phyloP scores from a whole-genome alignment of 2,797 vertebrate genomes.

The Nyctibius grandis region DNA sequence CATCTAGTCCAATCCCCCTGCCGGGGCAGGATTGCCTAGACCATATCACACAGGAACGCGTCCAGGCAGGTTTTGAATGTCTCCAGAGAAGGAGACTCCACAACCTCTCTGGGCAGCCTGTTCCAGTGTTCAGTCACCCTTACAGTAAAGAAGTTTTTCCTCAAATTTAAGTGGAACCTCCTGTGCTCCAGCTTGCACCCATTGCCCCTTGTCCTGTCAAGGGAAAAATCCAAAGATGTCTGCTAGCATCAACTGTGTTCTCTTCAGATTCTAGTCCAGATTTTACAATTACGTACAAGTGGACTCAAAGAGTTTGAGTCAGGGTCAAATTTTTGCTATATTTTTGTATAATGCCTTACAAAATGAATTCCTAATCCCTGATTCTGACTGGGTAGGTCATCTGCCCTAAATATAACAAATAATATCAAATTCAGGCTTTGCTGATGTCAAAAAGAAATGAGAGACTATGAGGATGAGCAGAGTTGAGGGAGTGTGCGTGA shows the following conservation, averaged over 20 bases:
- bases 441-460: background rate
- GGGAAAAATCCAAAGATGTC: background rate
- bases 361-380: conserved; percentile 34
- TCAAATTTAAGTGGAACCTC: too few relatives aligned
- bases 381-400: background rate
- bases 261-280: background rate
- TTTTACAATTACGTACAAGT: background rate
- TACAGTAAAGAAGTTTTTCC: too few relatives aligned
- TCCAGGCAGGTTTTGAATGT: too few relatives aligned
- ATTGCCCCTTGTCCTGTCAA: too few relatives aligned
- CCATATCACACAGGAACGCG: too few relatives aligned
- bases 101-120: too few relatives aligned
- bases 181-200: too few relatives aligned
- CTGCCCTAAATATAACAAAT: conserved; percentile 5
- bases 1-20: too few relatives aligned
- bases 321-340: background rate
- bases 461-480: background rate
- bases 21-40: too few relatives aligned
- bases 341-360: background rate
- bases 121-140: too few relatives aligned
- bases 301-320: background rate
- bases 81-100: too few relatives aligned
- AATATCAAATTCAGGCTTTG: conserved; percentile 17
- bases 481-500: background rate
- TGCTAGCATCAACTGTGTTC: background rate